A percentile compares a stretch with the other conserved stretches of the same genome.
phyloP scores from a whole-genome alignment of 2,113 vertebrate genomes.

The Raja brachyura region DNA sequence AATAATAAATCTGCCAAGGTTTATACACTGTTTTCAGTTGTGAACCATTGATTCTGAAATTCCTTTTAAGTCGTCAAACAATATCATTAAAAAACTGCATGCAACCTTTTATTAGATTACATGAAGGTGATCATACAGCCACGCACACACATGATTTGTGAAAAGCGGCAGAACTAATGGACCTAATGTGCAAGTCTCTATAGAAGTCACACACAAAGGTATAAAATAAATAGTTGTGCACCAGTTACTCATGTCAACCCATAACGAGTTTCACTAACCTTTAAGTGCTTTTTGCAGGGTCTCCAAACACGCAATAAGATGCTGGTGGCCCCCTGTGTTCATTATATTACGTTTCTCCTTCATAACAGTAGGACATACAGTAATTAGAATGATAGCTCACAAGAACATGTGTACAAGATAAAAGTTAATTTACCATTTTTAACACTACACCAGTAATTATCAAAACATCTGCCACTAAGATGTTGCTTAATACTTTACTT shows the following conservation, averaged over 20 bases:
- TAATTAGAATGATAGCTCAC: background rate
- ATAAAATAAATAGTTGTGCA: background rate
- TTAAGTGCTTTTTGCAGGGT: slow-evolving; percentile 91
- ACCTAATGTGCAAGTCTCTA: background rate
- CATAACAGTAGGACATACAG: slow-evolving; percentile 39
- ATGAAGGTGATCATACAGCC: background rate
- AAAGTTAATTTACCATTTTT: background rate
- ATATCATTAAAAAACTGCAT: background rate
- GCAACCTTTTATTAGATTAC: background rate
- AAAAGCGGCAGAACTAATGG: background rate
- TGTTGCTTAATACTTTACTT: background rate
- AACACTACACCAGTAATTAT: background rate
- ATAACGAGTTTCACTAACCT: slow-evolving; percentile 60
- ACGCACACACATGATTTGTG: background rate
- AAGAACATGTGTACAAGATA: too few species aligned
- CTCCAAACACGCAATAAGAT: slow-evolving; percentile 87
- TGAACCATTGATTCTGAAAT: too few species aligned
- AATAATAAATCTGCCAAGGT: too few species aligned
- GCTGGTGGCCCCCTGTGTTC: slow-evolving; percentile 83
- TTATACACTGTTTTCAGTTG: too few species aligned
- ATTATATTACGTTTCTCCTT: slow-evolving; percentile 87
- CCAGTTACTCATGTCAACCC: background rate
- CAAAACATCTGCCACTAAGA: background rate
- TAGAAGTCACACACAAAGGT: too few species aligned
- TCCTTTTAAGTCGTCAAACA: too few species aligned